Percentiles rank a stretch among this genome's conserved stretches.
Conservation (phyloP, 37 sponge, comb jelly and placozoan species). For the Aplysina aerophoba region DNA sequence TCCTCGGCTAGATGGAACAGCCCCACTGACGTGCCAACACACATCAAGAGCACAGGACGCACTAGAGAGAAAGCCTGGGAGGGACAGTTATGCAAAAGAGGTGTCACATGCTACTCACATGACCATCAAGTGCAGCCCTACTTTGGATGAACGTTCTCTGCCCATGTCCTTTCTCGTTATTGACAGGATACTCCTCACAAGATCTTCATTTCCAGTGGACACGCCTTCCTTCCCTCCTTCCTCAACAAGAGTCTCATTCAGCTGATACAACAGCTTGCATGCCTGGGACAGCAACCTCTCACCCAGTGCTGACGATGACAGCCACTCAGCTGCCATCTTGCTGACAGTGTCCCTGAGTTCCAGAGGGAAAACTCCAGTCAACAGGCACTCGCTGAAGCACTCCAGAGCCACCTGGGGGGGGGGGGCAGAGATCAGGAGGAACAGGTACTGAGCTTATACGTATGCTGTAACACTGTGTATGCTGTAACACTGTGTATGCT, state of each 20-base stretch:
- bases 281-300: background rate
- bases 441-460: no score
- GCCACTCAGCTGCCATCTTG: constrained; percentile 5
- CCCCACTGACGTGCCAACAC: background rate
- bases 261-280: constrained; percentile 30
- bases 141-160: background rate
- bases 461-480: no score
- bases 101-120: no score
- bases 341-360: constrained; percentile 4
- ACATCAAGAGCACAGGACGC: constrained; percentile 5
- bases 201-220: constrained; percentile 5
- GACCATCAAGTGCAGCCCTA: background rate
- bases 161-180: background rate
- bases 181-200: background rate
- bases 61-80: background rate
- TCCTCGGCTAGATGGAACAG: background rate
- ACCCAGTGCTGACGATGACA: background rate
- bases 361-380: constrained; percentile 14
- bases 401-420: background rate
- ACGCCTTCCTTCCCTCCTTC: background rate
- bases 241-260: background rate
- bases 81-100: background rate
- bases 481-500: no score
- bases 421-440: no score
- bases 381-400: background rate